These are phyloP conservation scores for Rhabdomys pumilio DNA, from an alignment of 2,797 vertebrate genomes.

Conservation along the genomic window DNA sequence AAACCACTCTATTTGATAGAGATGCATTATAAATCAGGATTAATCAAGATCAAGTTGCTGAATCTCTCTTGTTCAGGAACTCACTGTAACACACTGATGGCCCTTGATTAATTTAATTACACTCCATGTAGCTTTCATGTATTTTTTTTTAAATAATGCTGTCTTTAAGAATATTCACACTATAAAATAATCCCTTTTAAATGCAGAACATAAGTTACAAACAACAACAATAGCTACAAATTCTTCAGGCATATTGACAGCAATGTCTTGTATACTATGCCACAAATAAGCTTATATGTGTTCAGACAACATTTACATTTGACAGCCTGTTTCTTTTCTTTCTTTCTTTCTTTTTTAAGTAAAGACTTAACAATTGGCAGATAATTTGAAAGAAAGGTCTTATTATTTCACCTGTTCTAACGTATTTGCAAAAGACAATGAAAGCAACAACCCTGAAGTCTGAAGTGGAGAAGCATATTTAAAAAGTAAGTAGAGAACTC, in stretches of 20 bases:
- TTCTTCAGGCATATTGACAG: not conserved
- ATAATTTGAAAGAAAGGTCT: constrained; percentile 18
- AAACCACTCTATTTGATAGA: constrained; percentile 57
- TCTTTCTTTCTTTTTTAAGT: not conserved
- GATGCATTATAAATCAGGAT: constrained; percentile 73
- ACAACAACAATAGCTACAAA: not conserved
- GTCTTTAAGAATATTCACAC: constrained; percentile 38
- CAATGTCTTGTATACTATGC: not conserved
- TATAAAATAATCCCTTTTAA: not conserved
- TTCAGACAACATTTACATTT: not conserved
- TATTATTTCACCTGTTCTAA: not conserved
- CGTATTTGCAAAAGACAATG: not conserved
- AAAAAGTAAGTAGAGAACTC: not conserved
- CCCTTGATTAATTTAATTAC: constrained; percentile 75
- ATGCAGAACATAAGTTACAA: not conserved
- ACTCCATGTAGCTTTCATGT: constrained; percentile 26
- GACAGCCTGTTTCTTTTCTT: not conserved
- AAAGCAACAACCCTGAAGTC: not conserved
- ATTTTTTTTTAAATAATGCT: constrained; percentile 17
- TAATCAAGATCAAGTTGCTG: constrained; percentile 71
- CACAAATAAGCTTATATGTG: constrained; percentile 1
- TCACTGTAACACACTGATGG: not conserved
- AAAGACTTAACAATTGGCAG: not conserved
- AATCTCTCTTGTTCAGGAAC: constrained; percentile 31
- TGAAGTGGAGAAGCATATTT: not conserved